These are phyloP conservation scores for Serinus canaria DNA, from an alignment of 2,113 vertebrate species.

Conservation along the genomic window DNA sequence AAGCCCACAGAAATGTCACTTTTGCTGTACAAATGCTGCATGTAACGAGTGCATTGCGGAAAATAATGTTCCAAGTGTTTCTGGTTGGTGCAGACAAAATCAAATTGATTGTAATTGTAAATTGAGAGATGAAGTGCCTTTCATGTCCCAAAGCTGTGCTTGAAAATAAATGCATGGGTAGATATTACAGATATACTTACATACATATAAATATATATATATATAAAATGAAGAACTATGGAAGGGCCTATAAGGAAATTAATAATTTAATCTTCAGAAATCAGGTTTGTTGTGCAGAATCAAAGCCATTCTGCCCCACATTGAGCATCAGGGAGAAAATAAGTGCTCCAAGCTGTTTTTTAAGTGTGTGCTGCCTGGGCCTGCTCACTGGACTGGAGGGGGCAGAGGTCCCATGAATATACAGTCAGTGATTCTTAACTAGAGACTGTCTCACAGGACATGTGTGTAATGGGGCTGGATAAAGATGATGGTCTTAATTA, in stretches of 20 bases:
- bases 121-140: neutral
- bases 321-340: neutral
- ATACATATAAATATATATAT: too few species aligned
- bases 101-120: neutral
- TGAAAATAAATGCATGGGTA: neutral
- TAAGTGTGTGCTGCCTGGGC: neutral
- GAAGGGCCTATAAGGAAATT: neutral
- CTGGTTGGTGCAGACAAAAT: neutral
- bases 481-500: neutral
- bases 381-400: neutral
- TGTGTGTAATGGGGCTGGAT: neutral
- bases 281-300: neutral
- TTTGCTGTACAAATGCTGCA: neutral
- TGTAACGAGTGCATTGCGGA: accelerated
- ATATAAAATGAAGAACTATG: neutral
- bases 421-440: neutral
- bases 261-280: neutral
- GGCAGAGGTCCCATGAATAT: neutral
- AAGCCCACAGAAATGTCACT: neutral
- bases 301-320: neutral
- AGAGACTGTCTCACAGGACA: neutral
- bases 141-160: neutral
- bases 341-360: neutral
- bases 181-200: neutral
- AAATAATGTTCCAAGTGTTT: neutral